Evolutionary conservation across 2,797 vertebrate genomes (phyloP).

Genomic region (Protonibea diacanthus): DNA sequence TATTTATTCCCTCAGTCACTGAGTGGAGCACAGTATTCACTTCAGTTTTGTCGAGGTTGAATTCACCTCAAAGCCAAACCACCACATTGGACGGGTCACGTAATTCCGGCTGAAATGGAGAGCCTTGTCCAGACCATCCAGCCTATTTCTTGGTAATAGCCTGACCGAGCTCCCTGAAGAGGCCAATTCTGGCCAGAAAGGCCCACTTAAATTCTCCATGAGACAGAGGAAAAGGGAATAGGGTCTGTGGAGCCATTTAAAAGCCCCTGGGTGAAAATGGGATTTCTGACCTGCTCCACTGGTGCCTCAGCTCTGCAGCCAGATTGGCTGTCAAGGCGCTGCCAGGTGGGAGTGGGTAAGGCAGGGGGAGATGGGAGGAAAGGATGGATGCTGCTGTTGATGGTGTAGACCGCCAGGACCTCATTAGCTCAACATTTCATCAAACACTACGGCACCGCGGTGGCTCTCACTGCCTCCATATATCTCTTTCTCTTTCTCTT

Average conservation of each 20-base stretch:
- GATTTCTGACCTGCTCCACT: conserved; percentile 77
- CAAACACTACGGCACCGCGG: conserved; percentile 72
- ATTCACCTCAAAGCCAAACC: conserved; percentile 26
- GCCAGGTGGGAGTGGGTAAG: conserved; percentile 59
- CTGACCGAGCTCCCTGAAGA: conserved; percentile 65
- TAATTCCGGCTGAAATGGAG: conserved; percentile 61
- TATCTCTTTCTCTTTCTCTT: conserved; percentile 30
- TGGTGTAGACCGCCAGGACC: conserved; percentile 70
- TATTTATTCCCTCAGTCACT: conserved; percentile 59
- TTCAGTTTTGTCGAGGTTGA: not conserved
- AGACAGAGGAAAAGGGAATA: conserved; percentile 68
- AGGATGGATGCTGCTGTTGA: conserved; percentile 61
- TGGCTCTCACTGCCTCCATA: conserved; percentile 45
- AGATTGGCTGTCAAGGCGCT: conserved; percentile 75
- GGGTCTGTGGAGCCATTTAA: conserved; percentile 70
- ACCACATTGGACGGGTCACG: conserved; percentile 44
- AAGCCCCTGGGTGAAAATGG: conserved; percentile 77
- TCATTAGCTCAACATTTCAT: conserved; percentile 79
- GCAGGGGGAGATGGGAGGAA: conserved; percentile 20
- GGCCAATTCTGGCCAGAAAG: conserved; percentile 61
- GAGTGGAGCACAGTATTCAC: conserved; percentile 9
- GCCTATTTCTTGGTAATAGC: conserved; percentile 69
- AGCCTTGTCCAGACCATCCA: conserved; percentile 52
- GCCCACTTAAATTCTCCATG: conserved; percentile 69
- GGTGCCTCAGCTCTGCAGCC: conserved; percentile 56